Conservation (phyloP, 2,797 vertebrate genomes). For the Dipus sagitta region DNA sequence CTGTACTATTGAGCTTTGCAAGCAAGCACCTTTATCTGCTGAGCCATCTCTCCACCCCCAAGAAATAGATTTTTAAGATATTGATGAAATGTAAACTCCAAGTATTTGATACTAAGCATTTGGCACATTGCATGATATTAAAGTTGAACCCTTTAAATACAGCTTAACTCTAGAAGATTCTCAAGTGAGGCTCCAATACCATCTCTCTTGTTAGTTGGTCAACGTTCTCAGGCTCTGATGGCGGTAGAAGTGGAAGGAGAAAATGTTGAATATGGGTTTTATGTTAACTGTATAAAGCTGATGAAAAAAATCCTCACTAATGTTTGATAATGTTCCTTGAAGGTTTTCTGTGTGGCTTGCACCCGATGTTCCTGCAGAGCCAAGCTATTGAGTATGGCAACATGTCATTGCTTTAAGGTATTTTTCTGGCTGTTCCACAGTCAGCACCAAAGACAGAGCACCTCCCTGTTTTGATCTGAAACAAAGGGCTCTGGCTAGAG, state of each 20-base stretch:
- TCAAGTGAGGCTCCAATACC: background rate
- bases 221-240: slow-evolving; percentile 32
- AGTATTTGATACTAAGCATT: slow-evolving; percentile 2
- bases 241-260: background rate
- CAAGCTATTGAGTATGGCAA: background rate
- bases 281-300: background rate
- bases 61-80: slow-evolving; percentile 13
- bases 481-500: slow-evolving; percentile 35
- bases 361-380: background rate
- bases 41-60: too few relatives aligned
- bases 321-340: background rate
- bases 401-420: background rate
- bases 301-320: background rate
- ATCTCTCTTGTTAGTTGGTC: background rate
- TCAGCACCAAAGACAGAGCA: background rate
- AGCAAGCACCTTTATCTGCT: too few relatives aligned
- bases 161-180: slow-evolving; percentile 44
- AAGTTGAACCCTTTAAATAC: background rate
- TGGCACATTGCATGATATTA: background rate
- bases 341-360: slow-evolving; percentile 23
- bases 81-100: slow-evolving; percentile 42
- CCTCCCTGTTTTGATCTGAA: background rate
- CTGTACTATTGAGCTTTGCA: too few relatives aligned
- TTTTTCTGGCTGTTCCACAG: background rate
- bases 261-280: slow-evolving; percentile 30